Percentiles rank a stretch among this genome's conserved stretches.
Conservation (phyloP, 2,113 vertebrate species). For the Melozone crissalis region DNA sequence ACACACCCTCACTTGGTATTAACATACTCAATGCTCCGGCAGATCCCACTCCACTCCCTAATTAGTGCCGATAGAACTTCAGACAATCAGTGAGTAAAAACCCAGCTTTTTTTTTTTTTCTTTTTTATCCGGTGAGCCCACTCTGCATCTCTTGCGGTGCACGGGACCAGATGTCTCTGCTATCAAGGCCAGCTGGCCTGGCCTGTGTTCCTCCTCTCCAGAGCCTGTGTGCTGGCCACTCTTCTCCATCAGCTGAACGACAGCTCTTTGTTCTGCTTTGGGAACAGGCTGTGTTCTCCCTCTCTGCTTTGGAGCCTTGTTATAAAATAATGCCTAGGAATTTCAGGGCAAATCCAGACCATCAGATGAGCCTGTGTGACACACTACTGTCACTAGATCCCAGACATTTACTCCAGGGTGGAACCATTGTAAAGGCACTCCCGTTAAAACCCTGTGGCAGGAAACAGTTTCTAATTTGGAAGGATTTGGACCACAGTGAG, state of each 20-base stretch:
- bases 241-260: neutral
- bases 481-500: neutral
- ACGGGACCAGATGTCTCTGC: slow-evolving; percentile 10
- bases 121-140: neutral
- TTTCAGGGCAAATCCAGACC: neutral
- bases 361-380: neutral
- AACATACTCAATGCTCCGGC: neutral
- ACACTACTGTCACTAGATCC: neutral
- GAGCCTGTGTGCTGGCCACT: slow-evolving; percentile 4
- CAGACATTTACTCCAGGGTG: neutral
- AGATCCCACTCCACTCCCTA: neutral
- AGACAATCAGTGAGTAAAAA: neutral
- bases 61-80: neutral
- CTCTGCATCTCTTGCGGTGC: neutral
- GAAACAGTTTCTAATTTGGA: neutral
- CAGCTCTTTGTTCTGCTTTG: slow-evolving; percentile 4
- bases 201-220: neutral
- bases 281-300: neutral
- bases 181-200: slow-evolving; percentile 44
- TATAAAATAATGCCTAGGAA: neutral
- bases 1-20: neutral
- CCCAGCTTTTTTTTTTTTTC: neutral
- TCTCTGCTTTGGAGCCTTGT: neutral
- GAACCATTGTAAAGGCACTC: neutral
- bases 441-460: neutral